These are phyloP conservation scores for Erynnis tages DNA, from an alignment of 2,888 invertebrate species.

Conservation along the genomic window DNA sequence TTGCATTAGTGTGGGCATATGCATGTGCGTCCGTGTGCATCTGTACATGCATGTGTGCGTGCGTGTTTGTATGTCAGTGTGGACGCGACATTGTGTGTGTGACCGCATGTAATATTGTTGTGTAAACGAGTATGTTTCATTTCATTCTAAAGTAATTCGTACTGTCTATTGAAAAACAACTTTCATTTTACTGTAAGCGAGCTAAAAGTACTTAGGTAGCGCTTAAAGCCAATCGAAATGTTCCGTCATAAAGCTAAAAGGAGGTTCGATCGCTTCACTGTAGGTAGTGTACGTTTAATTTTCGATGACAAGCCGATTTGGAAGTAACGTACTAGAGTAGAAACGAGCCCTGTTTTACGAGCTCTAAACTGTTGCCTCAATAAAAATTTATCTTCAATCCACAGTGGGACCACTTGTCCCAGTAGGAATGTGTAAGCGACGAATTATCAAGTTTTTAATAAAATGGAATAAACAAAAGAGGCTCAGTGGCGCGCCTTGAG, in stretches of 20 bases:
- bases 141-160: neutral
- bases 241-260: neutral
- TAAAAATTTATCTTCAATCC: slow-evolving; percentile 68
- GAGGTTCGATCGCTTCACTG: neutral
- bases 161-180: neutral
- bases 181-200: neutral
- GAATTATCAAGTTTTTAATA: no score
- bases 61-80: no score
- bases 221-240: neutral
- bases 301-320: slow-evolving; percentile 37
- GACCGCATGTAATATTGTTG: no score
- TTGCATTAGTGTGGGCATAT: no score
- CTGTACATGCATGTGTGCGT: no score
- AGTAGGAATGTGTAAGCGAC: neutral
- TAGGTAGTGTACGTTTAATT: slow-evolving; percentile 13
- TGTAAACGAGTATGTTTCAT: no score
- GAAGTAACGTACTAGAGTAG: slow-evolving; percentile 50
- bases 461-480: no score
- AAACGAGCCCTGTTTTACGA: slow-evolving; percentile 64
- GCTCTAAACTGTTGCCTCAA: slow-evolving; percentile 66
- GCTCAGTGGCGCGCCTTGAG: no score
- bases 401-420: slow-evolving; percentile 31
- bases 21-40: no score
- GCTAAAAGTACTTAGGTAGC: neutral
- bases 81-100: no score